These are phyloP conservation scores for Parapsyche elsis DNA, from an alignment of 1,140 invertebrate genomes.

Conservation along the genomic window DNA sequence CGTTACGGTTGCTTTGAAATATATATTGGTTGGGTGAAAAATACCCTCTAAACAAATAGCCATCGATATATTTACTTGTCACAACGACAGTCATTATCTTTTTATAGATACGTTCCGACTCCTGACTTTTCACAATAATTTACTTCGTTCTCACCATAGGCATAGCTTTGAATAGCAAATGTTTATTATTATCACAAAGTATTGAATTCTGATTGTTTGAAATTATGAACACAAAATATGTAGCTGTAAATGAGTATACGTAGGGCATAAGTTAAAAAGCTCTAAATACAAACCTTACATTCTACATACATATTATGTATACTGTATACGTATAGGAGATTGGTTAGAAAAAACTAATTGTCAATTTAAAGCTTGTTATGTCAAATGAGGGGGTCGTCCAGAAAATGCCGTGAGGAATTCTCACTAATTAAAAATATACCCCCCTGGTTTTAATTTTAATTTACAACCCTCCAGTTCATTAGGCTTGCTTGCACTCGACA, in stretches of 20 bases:
- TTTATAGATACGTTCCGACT: slow-evolving; percentile 30
- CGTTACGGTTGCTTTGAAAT: slow-evolving; percentile 17
- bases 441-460: slow-evolving; percentile 38
- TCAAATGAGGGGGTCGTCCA: slow-evolving; percentile 23
- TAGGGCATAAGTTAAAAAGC: neutral
- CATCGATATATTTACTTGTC: slow-evolving; percentile 42
- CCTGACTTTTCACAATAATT: slow-evolving; percentile 9
- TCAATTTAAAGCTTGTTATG: slow-evolving; percentile 40
- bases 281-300: no score
- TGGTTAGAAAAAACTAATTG: slow-evolving; percentile 31
- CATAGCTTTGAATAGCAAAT: neutral
- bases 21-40: slow-evolving; percentile 33
- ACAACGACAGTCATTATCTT: slow-evolving; percentile 31
- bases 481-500: slow-evolving; percentile 21
- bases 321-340: neutral
- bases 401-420: slow-evolving; percentile 34
- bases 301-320: no score
- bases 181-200: no score
- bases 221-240: no score
- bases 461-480: slow-evolving; percentile 37
- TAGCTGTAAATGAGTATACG: neutral
- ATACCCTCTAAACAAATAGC: slow-evolving; percentile 43
- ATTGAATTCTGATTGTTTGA: no score
- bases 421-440: slow-evolving; percentile 41
- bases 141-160: neutral